Conservation (phyloP, 2,888 invertebrate species). For the Tenthredo livida region DNA sequence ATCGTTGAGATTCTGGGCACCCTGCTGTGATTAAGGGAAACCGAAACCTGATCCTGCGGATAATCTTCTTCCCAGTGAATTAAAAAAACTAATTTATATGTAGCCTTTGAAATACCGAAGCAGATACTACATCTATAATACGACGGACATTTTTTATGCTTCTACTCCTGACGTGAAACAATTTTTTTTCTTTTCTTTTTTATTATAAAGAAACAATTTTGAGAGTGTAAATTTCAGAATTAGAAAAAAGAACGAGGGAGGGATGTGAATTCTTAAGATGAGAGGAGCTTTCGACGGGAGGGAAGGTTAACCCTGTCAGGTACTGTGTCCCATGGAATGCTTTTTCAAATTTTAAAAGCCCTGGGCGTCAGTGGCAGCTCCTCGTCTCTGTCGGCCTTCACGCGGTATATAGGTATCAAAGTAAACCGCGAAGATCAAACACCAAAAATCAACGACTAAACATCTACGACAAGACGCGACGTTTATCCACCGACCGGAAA, state of each 20-base stretch:
- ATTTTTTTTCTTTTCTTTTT: not conserved
- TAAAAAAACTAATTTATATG: not conserved
- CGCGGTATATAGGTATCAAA: slow-evolving; percentile 17
- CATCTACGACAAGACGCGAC: not conserved
- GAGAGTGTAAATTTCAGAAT: not conserved
- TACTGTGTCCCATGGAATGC: slow-evolving; percentile 16
- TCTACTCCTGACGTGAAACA: not conserved
- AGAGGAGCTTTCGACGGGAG: not conserved
- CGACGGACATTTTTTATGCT: not conserved
- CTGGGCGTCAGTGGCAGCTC: not conserved
- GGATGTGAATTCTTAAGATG: slow-evolving; percentile 1
- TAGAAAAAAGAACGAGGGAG: not conserved
- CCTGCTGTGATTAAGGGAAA: not conserved
- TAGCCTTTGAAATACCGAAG: not conserved
- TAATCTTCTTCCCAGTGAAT: not conserved
- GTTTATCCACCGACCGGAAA: slow-evolving; percentile 25
- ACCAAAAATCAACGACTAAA: slow-evolving; percentile 23
- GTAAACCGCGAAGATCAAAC: slow-evolving; percentile 31
- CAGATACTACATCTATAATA: not conserved
- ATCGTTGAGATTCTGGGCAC: not conserved
- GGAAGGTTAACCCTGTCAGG: not conserved
- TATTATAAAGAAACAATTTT: not conserved
- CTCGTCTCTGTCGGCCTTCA: not conserved
- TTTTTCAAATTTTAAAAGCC: slow-evolving; percentile 15
- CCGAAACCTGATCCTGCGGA: not conserved